These are phyloP conservation scores for Labia minor DNA, from an alignment of 2,888 invertebrate species.

Conservation along the genomic window DNA sequence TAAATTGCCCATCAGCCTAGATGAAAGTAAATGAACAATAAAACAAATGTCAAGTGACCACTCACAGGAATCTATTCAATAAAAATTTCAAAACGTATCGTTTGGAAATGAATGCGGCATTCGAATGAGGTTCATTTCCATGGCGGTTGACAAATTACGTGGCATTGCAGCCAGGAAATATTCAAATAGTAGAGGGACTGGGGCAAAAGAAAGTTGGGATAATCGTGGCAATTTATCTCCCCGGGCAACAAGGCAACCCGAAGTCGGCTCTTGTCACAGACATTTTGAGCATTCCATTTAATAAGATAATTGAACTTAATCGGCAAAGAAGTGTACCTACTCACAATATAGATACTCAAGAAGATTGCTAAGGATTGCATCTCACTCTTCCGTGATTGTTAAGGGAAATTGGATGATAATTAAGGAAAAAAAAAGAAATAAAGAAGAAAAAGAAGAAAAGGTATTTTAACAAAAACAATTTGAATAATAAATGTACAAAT, in stretches of 20 bases:
- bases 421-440: no score
- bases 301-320: constrained; percentile 2
- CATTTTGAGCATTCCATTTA: constrained; percentile 4
- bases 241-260: not conserved
- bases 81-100: not conserved
- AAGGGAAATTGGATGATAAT: no score
- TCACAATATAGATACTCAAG: no score
- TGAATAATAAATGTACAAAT: no score
- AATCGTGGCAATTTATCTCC: not conserved
- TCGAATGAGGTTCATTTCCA: not conserved
- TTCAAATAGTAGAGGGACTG: not conserved
- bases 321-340: not conserved
- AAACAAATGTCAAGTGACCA: not conserved
- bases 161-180: not conserved
- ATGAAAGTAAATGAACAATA: not conserved
- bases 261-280: not conserved
- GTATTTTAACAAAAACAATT: no score
- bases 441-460: no score
- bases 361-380: no score
- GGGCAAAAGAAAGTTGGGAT: not conserved
- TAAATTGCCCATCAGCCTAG: not conserved
- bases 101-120: not conserved
- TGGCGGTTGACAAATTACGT: not conserved
- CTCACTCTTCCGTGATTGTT: no score
- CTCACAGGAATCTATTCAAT: not conserved